Evolutionary conservation across 2,888 invertebrate species (phyloP).

Genomic region (Ectemnius lituratus): DNA sequence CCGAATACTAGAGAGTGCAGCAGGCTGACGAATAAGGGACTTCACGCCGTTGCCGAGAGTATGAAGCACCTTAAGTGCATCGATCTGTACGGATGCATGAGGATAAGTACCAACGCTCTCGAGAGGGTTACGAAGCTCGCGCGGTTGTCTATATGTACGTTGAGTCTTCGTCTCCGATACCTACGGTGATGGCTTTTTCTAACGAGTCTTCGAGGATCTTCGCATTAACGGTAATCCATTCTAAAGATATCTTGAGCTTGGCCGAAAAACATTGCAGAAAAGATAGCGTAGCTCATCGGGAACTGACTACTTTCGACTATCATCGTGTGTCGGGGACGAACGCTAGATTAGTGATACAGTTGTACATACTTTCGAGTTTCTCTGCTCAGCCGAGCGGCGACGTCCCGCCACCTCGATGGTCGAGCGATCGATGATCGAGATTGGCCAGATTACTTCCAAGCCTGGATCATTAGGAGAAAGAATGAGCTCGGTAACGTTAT

Average conservation of each 20-base stretch:
- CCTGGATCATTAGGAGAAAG: conserved; percentile 12
- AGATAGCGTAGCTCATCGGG: no score
- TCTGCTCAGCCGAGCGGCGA: conserved; percentile 15
- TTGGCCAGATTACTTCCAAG: neutral
- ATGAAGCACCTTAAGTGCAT: no score
- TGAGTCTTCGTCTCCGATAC: no score
- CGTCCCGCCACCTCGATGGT: conserved; percentile 5
- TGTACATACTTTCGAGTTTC: conserved; percentile 26
- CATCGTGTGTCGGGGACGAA: conserved; percentile 34
- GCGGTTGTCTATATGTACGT: no score
- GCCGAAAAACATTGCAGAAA: no score
- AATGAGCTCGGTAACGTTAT: conserved; percentile 2
- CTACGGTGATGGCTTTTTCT: conserved; percentile 36
- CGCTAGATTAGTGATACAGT: conserved; percentile 35
- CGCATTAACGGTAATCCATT: neutral
- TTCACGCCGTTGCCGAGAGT: no score
- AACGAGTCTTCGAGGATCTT: conserved; percentile 16
- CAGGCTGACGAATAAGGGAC: no score
- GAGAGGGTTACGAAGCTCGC: no score
- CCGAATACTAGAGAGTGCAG: no score
- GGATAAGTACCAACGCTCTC: no score
- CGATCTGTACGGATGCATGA: no score
- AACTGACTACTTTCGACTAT: conserved; percentile 15
- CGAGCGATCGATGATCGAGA: conserved; percentile 7
- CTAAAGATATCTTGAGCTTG: conserved; percentile 12